Evolutionary conservation across 2,888 invertebrate genomes (phyloP).

Genomic region (Papilio protenor): DNA sequence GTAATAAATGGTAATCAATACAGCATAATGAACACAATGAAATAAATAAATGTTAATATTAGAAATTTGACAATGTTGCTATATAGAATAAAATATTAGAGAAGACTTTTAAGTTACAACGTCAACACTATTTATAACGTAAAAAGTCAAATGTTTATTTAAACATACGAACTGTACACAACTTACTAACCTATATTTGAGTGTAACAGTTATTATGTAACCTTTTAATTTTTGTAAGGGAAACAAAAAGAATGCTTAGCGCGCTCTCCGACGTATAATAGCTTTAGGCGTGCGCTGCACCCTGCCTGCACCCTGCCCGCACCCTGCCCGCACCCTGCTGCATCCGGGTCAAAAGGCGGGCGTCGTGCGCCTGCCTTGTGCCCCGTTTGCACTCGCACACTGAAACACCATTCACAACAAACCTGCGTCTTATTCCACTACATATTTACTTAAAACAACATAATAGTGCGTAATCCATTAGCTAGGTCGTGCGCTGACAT

Average conservation of each 20-base stretch:
- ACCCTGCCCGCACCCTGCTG: neutral
- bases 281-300: constrained; percentile 30
- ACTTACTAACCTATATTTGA: neutral
- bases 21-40: too few species aligned
- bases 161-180: neutral
- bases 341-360: constrained; percentile 41
- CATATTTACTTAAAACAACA: neutral
- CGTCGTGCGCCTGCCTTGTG: neutral
- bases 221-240: constrained; percentile 31
- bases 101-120: too few species aligned
- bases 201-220: constrained; percentile 13
- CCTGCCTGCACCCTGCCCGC: neutral
- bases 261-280: constrained; percentile 33
- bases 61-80: too few species aligned
- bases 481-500: neutral
- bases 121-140: too few species aligned
- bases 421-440: neutral
- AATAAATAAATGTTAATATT: too few species aligned
- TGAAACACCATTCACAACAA: constrained; percentile 11
- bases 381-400: neutral
- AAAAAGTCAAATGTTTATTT: neutral
- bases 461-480: neutral
- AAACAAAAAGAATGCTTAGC: constrained; percentile 34
- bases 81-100: too few species aligned
- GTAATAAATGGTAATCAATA: too few species aligned